Conservation (phyloP, 1,140 invertebrate species). For the Pachypsylla venusta region DNA sequence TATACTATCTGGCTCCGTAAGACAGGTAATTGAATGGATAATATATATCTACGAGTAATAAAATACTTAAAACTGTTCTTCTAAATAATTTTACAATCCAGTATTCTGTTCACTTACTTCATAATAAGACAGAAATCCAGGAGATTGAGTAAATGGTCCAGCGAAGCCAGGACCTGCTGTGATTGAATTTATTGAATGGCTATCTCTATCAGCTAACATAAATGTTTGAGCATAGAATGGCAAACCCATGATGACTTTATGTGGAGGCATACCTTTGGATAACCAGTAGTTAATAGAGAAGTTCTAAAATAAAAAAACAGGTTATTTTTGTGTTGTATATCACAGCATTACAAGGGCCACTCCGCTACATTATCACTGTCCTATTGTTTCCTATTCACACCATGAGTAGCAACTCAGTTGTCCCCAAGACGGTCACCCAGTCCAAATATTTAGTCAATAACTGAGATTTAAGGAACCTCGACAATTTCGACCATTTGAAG, state of each 20-base stretch:
- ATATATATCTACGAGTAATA: slow-evolving; percentile 14
- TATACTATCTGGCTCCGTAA: slow-evolving; percentile 12
- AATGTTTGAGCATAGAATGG: slow-evolving; percentile 49
- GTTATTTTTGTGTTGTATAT: no score
- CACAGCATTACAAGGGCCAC: no score
- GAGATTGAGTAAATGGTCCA: slow-evolving; percentile 42
- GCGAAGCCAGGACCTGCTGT: slow-evolving; percentile 39
- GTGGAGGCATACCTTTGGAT: slow-evolving; percentile 38
- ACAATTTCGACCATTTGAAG: no score
- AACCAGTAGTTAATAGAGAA: slow-evolving; percentile 46
- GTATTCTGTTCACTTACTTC: slow-evolving; percentile 36
- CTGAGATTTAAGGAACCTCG: no score
- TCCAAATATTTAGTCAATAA: no score
- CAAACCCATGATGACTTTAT: slow-evolving; percentile 49
- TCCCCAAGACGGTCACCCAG: no score
- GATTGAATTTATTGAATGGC: slow-evolving; percentile 38
- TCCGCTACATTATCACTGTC: no score
- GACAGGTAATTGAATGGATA: slow-evolving; percentile 15
- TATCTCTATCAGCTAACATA: slow-evolving; percentile 30
- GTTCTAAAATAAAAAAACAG: slow-evolving; percentile 34
- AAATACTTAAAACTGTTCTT: slow-evolving; percentile 17
- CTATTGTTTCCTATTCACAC: no score
- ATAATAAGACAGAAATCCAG: slow-evolving; percentile 49
- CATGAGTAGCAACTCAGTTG: no score
- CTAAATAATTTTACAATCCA: background rate